phyloP scores from a whole-genome alignment of 2,113 vertebrate species.

The Xiphorhynchus elegans region DNA sequence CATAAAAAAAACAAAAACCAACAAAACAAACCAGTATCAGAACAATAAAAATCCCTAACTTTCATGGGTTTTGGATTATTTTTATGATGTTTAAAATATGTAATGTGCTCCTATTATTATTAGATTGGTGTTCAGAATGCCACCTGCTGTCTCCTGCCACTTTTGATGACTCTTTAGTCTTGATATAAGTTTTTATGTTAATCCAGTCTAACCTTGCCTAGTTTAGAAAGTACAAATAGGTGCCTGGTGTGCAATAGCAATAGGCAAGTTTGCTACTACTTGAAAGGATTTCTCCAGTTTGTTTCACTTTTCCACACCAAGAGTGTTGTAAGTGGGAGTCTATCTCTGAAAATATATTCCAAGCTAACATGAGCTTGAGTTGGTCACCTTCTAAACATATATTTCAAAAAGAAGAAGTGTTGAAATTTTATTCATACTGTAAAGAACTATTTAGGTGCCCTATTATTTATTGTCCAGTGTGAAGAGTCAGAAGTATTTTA shows the following conservation, averaged over 20 bases:
- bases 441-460: not conserved
- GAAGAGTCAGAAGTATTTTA: not conserved
- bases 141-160: not conserved
- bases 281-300: not conserved
- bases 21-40: not conserved
- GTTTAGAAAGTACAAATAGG: not conserved
- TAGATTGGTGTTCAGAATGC: not conserved
- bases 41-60: not conserved
- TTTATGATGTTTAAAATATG: not conserved
- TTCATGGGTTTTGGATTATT: not conserved
- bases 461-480: not conserved
- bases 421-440: not conserved
- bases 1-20: not conserved
- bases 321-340: not conserved
- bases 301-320: not conserved
- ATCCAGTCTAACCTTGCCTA: not conserved
- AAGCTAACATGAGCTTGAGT: not conserved
- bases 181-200: not conserved
- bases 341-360: not conserved
- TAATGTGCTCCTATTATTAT: not conserved
- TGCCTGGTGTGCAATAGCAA: not conserved
- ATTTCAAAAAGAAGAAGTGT: not conserved
- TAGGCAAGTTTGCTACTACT: not conserved
- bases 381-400: rapidly evolving
- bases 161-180: not conserved